phyloP scores from a whole-genome alignment of 2,888 invertebrate genomes.

The Mechanitis messenoides region DNA sequence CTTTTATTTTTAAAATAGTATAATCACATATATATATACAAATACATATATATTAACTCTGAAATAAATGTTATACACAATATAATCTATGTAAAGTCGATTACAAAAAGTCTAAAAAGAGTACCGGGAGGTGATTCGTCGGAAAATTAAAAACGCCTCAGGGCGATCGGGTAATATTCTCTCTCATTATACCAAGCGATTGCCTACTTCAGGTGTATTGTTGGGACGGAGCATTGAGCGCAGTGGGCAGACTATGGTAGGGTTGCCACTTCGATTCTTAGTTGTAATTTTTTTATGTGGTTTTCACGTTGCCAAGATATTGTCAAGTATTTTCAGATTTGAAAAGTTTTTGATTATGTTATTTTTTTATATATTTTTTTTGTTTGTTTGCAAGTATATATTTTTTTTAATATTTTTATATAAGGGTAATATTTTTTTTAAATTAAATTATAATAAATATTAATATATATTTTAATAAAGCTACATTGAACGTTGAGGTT shows the following conservation, averaged over 20 bases:
- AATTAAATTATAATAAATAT: slow-evolving; percentile 18
- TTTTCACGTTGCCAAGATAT: not conserved
- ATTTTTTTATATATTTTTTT: not conserved
- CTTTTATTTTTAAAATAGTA: no score
- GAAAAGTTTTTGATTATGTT: not conserved
- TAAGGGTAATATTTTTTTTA: not conserved
- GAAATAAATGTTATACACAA: not conserved
- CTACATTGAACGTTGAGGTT: slow-evolving; percentile 48
- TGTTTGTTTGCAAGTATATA: not conserved
- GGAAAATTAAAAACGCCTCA: slow-evolving; percentile 74
- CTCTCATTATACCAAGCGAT: slow-evolving; percentile 59
- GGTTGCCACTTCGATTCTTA: slow-evolving; percentile 3
- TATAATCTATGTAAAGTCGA: not conserved
- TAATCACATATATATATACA: not conserved
- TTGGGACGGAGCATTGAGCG: slow-evolving; percentile 23
- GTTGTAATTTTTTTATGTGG: not conserved
- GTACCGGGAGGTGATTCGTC: slow-evolving; percentile 57
- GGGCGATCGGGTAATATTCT: slow-evolving; percentile 69
- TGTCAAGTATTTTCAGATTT: not conserved
- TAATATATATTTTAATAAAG: slow-evolving; percentile 42
- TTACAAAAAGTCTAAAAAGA: slow-evolving; percentile 46
- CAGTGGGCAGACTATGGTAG: not conserved
- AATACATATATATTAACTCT: not conserved
- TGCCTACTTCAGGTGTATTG: slow-evolving; percentile 58
- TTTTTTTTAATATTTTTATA: not conserved